Evolutionary conservation across 2,797 vertebrate genomes (phyloP).

Genomic region (Lophius americanus): DNA sequence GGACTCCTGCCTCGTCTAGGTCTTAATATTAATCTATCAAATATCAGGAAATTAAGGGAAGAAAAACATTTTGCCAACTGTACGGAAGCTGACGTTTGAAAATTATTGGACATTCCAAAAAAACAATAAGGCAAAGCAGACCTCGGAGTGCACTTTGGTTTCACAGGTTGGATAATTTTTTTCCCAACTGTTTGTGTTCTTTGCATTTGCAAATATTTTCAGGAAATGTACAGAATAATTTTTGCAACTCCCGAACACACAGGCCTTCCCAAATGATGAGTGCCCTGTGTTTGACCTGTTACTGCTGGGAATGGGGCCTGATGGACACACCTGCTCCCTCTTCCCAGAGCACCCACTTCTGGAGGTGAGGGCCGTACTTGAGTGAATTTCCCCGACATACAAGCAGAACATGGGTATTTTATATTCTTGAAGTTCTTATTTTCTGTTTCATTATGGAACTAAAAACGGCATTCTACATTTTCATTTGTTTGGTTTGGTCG

Average conservation of each 20-base stretch:
- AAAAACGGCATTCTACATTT: background rate
- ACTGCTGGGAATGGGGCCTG: conserved; percentile 91
- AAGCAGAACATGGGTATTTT: too few relatives aligned
- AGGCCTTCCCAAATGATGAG: conserved; percentile 85
- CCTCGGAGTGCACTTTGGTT: too few relatives aligned
- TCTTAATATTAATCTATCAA: too few relatives aligned
- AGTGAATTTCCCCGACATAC: too few relatives aligned
- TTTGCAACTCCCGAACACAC: conserved; percentile 14
- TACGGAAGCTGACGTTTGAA: too few relatives aligned
- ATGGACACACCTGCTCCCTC: conserved; percentile 95
- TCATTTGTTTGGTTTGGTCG: background rate
- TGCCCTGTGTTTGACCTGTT: conserved; percentile 90
- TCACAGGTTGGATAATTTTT: background rate
- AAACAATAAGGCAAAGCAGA: too few relatives aligned
- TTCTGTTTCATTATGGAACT: background rate
- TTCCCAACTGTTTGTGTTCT: background rate
- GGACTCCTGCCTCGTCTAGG: too few relatives aligned
- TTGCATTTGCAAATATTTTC: background rate
- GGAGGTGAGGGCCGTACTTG: conserved; percentile 77
- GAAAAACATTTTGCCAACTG: too few relatives aligned
- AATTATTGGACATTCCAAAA: too few relatives aligned
- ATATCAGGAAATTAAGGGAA: too few relatives aligned
- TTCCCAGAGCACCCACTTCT: conserved; percentile 91
- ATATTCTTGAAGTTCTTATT: background rate
- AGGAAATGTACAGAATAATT: conserved; percentile 8